A percentile compares a stretch with the other conserved stretches of the same genome.
phyloP scores from a whole-genome alignment of 2,797 vertebrate species.

The Phrynocephalus vlangalii region DNA sequence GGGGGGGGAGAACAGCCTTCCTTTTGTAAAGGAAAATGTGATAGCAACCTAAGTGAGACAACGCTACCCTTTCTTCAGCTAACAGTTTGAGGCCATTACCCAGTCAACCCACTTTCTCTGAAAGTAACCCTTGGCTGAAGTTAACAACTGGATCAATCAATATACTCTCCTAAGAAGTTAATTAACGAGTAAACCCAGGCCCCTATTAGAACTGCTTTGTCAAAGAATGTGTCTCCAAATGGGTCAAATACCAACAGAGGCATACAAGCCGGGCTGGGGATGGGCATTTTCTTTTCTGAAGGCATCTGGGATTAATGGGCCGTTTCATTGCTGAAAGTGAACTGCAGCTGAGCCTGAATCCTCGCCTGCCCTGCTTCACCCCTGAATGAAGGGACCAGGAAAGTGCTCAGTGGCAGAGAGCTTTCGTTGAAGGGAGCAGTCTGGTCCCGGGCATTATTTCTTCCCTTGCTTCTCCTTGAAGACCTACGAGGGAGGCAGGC shows the following conservation, averaged over 20 bases:
- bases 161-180: conserved; percentile 72
- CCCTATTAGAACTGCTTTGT: conserved; percentile 67
- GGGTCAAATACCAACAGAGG: conserved; percentile 70
- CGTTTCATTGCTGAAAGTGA: conserved; percentile 75
- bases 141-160: conserved; percentile 64
- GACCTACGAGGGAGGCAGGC: neutral
- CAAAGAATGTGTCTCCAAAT: conserved; percentile 58
- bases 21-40: neutral
- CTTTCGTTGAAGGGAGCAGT: conserved; percentile 21
- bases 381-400: conserved; percentile 65
- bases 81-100: conserved; percentile 41
- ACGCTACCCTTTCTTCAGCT: conserved; percentile 51
- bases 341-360: conserved; percentile 39
- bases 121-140: conserved; percentile 65
- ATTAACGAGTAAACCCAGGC: conserved; percentile 73
- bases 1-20: too few relatives aligned
- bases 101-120: conserved; percentile 66
- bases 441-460: conserved; percentile 11
- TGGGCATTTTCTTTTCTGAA: conserved; percentile 75
- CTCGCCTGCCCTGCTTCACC: conserved; percentile 60
- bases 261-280: conserved; percentile 71
- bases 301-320: conserved; percentile 75
- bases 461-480: fast-evolving
- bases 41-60: neutral
- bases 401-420: conserved; percentile 44